Base-by-base conservation (phyloP, 2,888 invertebrate species). In the Nemotelus nigrinus region DNA sequence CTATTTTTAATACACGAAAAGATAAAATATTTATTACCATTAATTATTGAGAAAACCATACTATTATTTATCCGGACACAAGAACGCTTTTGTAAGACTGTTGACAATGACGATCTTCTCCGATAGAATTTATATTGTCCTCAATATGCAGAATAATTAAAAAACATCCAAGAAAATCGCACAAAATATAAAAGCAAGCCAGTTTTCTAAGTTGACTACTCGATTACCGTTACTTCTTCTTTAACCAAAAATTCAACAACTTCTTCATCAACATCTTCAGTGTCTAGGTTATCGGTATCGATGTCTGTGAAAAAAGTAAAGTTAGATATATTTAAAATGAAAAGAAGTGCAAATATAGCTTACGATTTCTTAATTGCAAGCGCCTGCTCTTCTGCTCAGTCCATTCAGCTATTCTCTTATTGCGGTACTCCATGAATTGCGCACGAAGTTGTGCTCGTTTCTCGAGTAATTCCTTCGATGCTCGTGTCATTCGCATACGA, bases 241-340 rank as follows among this genome's bases (percentile, higher is more conserved):
- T 97, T 97, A 86, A 98, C 92, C 90, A 98, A 95, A 93, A 98
- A 97, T 93, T 98, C 98, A 84, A 98, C 94, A 85, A 94, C 90
- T 90, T 98, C 98, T 86, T 98, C 98, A 86, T 97, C 96, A 84
- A 96, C 92, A 87, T 96, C 96, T 85, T 96, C 95, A 75, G 94
- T 93, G 86, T 95, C 95, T 82, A 96, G 88, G 86, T 93, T 94
- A 88, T 98, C 97, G n/a, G 98, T 97, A 86, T 98, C 97, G 83
- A 96, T 90, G 87, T 95, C 97, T 97, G 88, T 6, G 88, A 88
- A 81, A 81, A 82, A 84, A 83, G 82, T 83, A 81, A 80, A 78
- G 65, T 41, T 8, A 48, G 3, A 64, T 25, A 25, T 4, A 5
- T 50, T 57, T 43, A 68, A 25, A 76, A 78, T 50, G 78, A 71